Conservation (phyloP, 2,888 invertebrate genomes). For the Sphaeridia pumilis region DNA sequence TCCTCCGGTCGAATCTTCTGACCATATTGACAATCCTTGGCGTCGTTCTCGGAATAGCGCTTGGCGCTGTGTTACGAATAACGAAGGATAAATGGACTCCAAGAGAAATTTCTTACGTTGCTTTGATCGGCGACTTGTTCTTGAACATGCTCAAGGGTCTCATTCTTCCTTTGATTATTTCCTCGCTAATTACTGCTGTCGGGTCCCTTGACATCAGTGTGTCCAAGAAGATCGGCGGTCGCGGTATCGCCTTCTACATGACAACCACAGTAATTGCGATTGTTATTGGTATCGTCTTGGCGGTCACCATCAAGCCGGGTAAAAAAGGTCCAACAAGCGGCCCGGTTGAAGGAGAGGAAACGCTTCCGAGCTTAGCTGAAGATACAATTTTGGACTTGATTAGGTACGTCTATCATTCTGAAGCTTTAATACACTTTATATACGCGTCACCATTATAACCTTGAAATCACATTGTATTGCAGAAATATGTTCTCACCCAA, state of each 20-base stretch:
- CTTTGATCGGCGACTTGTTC: slow-evolving; percentile 87
- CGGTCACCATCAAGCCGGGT: slow-evolving; percentile 73
- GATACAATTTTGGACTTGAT: slow-evolving; percentile 87
- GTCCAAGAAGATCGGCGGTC: slow-evolving; percentile 72
- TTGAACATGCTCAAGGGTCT: slow-evolving; percentile 89
- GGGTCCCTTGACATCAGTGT: slow-evolving; percentile 80
- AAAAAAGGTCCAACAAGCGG: slow-evolving; percentile 13
- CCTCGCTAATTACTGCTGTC: slow-evolving; percentile 81
- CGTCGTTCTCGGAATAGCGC: slow-evolving; percentile 59
- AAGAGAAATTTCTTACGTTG: slow-evolving; percentile 84
- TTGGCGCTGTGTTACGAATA: slow-evolving; percentile 56
- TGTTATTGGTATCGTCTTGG: slow-evolving; percentile 76
- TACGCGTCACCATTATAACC: background rate
- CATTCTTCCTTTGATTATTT: slow-evolving; percentile 81
- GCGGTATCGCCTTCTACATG: slow-evolving; percentile 86
- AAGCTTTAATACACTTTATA: slow-evolving; percentile 17
- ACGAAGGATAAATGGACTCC: slow-evolving; percentile 39
- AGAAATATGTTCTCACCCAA: slow-evolving; percentile 90
- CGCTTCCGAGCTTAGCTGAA: slow-evolving; percentile 53
- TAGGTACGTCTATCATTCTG: slow-evolving; percentile 47
- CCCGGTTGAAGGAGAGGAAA: slow-evolving; percentile 41
- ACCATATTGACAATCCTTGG: slow-evolving; percentile 69
- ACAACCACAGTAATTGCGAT: slow-evolving; percentile 88
- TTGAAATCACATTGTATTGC: slow-evolving; percentile 39
- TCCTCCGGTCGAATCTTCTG: slow-evolving; percentile 57